A percentile compares a stretch with the other conserved stretches of the same genome.
Conservation (phyloP, 64 coral and sea anemone species). For the Pachyseris speciosa region DNA sequence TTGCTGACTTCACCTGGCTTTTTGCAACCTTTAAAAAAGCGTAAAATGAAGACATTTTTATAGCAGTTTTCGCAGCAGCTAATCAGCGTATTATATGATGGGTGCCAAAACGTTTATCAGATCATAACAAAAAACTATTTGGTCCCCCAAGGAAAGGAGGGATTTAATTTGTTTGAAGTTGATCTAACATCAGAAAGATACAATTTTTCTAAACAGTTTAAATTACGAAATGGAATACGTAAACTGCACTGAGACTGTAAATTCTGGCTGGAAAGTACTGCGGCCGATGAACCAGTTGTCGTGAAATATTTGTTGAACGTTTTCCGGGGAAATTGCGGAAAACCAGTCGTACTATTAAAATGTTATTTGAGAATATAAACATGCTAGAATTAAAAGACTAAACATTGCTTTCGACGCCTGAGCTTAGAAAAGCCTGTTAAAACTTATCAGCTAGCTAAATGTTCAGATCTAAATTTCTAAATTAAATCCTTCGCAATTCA, state of each 20-base stretch:
- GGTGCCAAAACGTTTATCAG: constrained; percentile 23
- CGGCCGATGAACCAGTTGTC: background rate
- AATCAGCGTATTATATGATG: background rate
- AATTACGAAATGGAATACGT: constrained; percentile 36
- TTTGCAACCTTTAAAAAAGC: too few relatives aligned
- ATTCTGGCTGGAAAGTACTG: background rate
- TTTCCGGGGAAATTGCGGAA: background rate
- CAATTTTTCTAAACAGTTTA: constrained; percentile 17
- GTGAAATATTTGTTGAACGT: background rate
- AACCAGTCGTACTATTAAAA: background rate
- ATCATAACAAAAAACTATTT: constrained; percentile 41
- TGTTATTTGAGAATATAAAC: constrained; percentile 5
- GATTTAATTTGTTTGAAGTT: constrained; percentile 83
- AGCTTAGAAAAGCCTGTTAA: background rate
- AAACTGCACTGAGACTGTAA: constrained; percentile 1
- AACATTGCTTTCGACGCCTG: constrained; percentile 34
- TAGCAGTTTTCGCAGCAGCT: background rate
- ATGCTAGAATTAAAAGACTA: background rate
- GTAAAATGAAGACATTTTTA: background rate
- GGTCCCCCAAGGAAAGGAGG: background rate
- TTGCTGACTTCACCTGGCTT: background rate
- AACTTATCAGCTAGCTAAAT: constrained; percentile 3
- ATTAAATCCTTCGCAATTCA: background rate
- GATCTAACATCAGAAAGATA: constrained; percentile 65
- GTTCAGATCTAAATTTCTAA: constrained; percentile 21